Conservation (phyloP, 2,113 vertebrate genomes). For the Aspidoscelis tigris region DNA sequence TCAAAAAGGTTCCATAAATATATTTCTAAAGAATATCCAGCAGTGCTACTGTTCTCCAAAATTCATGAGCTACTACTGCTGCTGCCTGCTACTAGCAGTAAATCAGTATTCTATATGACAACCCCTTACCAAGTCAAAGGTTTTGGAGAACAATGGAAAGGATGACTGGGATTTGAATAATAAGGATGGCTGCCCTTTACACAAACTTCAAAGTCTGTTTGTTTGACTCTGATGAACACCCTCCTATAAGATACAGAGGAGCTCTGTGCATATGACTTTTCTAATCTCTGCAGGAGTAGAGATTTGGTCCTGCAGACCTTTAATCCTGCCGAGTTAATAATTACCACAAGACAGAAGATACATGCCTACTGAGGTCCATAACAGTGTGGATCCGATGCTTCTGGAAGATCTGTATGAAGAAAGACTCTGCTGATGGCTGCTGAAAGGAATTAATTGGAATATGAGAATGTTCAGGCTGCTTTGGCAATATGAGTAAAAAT, state of each 20-base stretch:
- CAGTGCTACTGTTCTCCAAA: constrained; percentile 26
- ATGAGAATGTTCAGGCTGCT: too few species aligned
- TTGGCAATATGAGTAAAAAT: too few species aligned
- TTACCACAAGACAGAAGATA: neutral
- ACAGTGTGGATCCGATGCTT: neutral
- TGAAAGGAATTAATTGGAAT: too few species aligned
- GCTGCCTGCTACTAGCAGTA: neutral
- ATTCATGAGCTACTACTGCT: constrained; percentile 7
- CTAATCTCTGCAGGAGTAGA: neutral
- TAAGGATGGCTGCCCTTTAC: constrained; percentile 11
- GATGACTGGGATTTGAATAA: constrained; percentile 12
- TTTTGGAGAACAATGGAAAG: constrained; percentile 32
- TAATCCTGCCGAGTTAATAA: neutral
- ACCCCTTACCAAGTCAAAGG: constrained; percentile 8
- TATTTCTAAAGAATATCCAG: constrained; percentile 24
- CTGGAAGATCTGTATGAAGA: constrained; percentile 7
- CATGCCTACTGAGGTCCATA: neutral
- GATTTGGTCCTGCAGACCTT: constrained; percentile 18
- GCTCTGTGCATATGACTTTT: constrained; percentile 1
- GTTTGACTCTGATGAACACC: constrained; percentile 2
- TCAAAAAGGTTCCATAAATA: constrained; percentile 41
- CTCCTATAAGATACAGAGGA: constrained; percentile 16
- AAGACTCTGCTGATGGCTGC: neutral
- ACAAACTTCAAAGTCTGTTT: constrained; percentile 2
- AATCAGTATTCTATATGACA: constrained; percentile 30